Evolutionary conservation across 1,140 invertebrate species (phyloP).

Genomic region (Megathymus violae): DNA sequence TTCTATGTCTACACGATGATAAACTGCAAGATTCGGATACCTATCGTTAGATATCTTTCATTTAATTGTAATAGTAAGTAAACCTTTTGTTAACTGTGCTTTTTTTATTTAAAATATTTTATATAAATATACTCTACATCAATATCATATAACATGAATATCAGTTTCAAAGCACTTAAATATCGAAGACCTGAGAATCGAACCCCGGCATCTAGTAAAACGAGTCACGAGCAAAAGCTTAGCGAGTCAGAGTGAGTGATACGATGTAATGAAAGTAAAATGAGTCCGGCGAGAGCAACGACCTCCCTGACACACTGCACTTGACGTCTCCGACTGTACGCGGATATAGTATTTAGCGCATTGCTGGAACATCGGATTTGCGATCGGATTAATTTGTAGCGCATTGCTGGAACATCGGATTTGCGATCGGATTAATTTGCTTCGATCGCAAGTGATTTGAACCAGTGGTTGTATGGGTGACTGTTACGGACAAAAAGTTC

Average conservation of each 20-base stretch:
- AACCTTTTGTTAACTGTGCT: too few species aligned
- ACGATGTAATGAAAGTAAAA: constrained; percentile 77
- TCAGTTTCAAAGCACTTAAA: neutral
- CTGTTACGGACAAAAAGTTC: too few species aligned
- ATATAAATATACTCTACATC: too few species aligned
- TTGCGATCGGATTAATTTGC: neutral
- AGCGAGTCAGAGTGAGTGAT: constrained; percentile 24
- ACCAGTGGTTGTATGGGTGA: too few species aligned
- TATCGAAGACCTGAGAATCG: neutral
- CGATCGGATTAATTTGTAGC: neutral
- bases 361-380: constrained; percentile 13
- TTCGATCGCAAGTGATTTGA: too few species aligned
- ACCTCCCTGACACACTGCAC: constrained; percentile 74
- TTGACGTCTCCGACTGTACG: constrained; percentile 52
- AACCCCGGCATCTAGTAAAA: constrained; percentile 6
- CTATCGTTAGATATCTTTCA: too few species aligned
- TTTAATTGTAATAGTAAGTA: too few species aligned
- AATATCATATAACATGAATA: too few species aligned
- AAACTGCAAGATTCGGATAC: too few species aligned
- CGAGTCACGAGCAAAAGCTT: constrained; percentile 16
- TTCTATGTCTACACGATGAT: too few species aligned
- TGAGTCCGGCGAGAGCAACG: constrained; percentile 62
- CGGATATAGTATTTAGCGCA: constrained; percentile 41
- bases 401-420: constrained; percentile 14
- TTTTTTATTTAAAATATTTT: too few species aligned